Conservation (phyloP, 2,888 invertebrate genomes). For the Acronicta leporina region DNA sequence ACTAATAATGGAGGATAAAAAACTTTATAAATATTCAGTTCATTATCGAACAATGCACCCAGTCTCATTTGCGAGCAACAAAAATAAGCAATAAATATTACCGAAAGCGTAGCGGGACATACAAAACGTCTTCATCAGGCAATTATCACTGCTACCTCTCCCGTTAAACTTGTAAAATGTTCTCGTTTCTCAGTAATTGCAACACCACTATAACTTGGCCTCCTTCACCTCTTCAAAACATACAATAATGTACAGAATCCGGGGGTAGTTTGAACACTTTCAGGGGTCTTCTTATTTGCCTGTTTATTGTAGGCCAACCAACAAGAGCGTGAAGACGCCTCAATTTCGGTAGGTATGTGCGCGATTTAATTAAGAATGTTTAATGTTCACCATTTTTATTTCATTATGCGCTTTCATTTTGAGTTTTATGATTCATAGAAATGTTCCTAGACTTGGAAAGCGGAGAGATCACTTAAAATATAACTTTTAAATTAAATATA, state of each 20-base stretch:
- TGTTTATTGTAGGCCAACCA: conserved; percentile 59
- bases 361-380: conserved; percentile 69
- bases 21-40: conserved; percentile 11
- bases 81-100: conserved; percentile 39
- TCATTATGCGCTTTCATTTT: conserved; percentile 68
- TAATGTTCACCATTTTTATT: conserved; percentile 59
- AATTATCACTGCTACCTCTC: conserved; percentile 59
- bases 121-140: conserved; percentile 54
- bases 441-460: conserved; percentile 45
- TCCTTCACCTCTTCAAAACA: conserved; percentile 15
- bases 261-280: conserved; percentile 12
- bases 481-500: conserved; percentile 26
- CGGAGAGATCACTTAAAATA: conserved; percentile 42
- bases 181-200: conserved; percentile 59
- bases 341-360: conserved; percentile 69
- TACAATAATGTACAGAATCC: not conserved
- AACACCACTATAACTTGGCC: conserved; percentile 49
- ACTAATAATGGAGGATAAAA: not conserved
- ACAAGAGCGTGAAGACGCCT: conserved; percentile 75
- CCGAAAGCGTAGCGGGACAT: conserved; percentile 51
- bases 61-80: conserved; percentile 36
- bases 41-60: conserved; percentile 28
- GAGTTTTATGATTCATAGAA: conserved; percentile 55
- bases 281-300: conserved; percentile 45
- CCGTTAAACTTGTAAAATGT: conserved; percentile 63